Evolutionary conservation across 2,113 vertebrate genomes (phyloP), one percentile per base, ranked within the genome.

Genomic region (Parotia lawesii): DNA sequence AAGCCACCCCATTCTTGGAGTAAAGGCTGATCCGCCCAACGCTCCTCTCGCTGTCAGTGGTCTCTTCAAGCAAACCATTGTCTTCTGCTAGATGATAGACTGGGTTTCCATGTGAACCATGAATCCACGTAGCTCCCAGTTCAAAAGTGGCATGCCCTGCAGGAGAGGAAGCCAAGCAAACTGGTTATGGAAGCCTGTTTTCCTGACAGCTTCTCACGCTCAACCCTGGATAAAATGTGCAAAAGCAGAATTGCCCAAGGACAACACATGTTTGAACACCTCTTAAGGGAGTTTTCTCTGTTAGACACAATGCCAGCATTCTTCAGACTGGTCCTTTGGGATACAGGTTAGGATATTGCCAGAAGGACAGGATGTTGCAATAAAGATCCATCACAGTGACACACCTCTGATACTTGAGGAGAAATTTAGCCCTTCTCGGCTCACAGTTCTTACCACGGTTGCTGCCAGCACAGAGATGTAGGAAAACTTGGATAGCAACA

Each of bases 1-100:
- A 99, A 89, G 99, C 98, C 98, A 99, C 99, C 47, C 99, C 99
- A 85, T 99, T 99, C 97, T 99, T 99, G 97, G 98, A 98, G 93
- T 99, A 99, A 76, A 99, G 98, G 94, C 99, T 99, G 98, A 99
- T 99, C 93, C 99, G 98, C 71, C 98, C 99, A 96, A 99, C 98
- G 0, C 99, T 99, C 84, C 98, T 97, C 94, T 99, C 99, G 7
- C 97, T 97, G 53, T 99, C 99, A 4, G 99, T 99, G 94, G 99
- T 99, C 97, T 99, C 98, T 89, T 99, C 99, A 87, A 99, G 98
- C 89, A 99, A 98, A 87, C 99, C 98, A 82, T 99, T 99, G 95
- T 99, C 99, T 98, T 99, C 98, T 92, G 99, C 99, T 99, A 99
- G 98, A 98, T 99, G 99, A 97, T 99, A 99, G 97, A 99, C 97